Evolutionary conservation across 2,888 invertebrate genomes (phyloP).

Genomic region (Phorcus lineatus): DNA sequence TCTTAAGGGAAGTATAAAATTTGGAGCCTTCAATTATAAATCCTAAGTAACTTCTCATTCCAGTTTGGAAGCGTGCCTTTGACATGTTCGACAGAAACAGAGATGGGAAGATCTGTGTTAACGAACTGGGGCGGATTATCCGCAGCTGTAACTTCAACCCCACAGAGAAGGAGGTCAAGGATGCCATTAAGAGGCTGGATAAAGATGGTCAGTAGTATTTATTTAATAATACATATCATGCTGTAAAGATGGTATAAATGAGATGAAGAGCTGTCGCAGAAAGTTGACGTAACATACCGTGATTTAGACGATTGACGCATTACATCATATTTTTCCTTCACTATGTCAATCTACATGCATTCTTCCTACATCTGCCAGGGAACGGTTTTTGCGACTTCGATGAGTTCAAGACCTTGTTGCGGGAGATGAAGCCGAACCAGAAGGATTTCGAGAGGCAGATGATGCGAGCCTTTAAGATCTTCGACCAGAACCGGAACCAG

Average conservation of each 20-base stretch:
- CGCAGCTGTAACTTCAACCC: constrained; percentile 34
- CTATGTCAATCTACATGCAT: no score
- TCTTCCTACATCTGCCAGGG: no score
- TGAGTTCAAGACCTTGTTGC: neutral
- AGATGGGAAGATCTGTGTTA: constrained; percentile 30
- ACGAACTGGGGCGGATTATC: constrained; percentile 30
- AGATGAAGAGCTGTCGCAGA: no score
- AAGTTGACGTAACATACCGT: no score
- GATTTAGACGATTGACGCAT: no score
- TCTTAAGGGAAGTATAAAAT: no score
- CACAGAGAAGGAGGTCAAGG: constrained; percentile 31
- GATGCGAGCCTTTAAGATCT: constrained; percentile 30
- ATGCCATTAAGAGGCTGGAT: constrained; percentile 26
- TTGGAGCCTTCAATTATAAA: no score
- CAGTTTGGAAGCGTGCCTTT: constrained; percentile 34
- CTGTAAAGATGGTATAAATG: no score
- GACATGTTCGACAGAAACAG: constrained; percentile 36
- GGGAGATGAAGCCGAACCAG: neutral
- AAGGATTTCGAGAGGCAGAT: constrained; percentile 9
- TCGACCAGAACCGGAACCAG: constrained; percentile 36
- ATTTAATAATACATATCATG: no score
- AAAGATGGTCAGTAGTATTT: constrained; percentile 26
- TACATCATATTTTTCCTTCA: no score
- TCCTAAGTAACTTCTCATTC: neutral
- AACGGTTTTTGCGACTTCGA: constrained; percentile 1